A percentile compares a stretch with the other conserved stretches of the same genome.
Evolutionary conservation across 2,888 invertebrate genomes (phyloP).

Genomic region (Pachymerium ferrugineum): DNA sequence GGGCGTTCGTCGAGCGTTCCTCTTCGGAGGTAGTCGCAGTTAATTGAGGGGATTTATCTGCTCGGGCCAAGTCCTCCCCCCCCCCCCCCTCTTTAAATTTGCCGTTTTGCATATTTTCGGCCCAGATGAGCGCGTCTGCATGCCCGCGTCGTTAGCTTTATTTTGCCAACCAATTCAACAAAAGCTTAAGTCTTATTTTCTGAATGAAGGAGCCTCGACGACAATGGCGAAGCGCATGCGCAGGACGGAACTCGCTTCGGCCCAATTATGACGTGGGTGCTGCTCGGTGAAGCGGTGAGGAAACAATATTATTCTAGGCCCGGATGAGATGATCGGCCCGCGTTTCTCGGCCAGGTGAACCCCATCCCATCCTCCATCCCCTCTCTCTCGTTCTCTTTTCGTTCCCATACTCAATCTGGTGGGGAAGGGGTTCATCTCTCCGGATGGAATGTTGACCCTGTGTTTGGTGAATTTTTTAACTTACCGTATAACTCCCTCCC

Average conservation of each 20-base stretch:
- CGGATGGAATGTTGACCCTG: constrained; percentile 6
- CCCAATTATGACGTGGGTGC: constrained; percentile 26
- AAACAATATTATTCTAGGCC: constrained; percentile 29
- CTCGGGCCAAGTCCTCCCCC: not conserved
- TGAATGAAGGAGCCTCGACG: constrained; percentile 28
- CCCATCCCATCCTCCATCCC: not conserved
- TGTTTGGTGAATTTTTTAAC: constrained; percentile 11
- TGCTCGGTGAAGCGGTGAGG: constrained; percentile 21
- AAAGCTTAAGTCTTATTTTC: constrained; percentile 28
- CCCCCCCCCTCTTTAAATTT: constrained; percentile 8
- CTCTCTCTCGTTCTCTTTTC: no score
- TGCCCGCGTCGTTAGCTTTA: constrained; percentile 20
- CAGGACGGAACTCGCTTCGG: constrained; percentile 17
- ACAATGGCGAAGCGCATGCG: constrained; percentile 19
- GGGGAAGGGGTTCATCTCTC: not conserved
- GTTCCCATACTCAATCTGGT: not conserved
- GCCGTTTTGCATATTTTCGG: constrained; percentile 32
- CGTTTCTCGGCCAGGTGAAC: constrained; percentile 20
- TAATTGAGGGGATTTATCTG: constrained; percentile 30
- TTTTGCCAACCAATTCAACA: constrained; percentile 29
- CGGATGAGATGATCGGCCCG: constrained; percentile 15
- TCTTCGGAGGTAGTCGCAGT: constrained; percentile 15
- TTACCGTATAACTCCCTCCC: constrained; percentile 3
- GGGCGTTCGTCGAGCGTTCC: constrained; percentile 24
- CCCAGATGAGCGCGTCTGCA: constrained; percentile 28